A percentile compares a stretch with the other conserved stretches of the same genome.
Evolutionary conservation across 2,888 invertebrate species (phyloP).

Genomic region (Callinectes sapidus): DNA sequence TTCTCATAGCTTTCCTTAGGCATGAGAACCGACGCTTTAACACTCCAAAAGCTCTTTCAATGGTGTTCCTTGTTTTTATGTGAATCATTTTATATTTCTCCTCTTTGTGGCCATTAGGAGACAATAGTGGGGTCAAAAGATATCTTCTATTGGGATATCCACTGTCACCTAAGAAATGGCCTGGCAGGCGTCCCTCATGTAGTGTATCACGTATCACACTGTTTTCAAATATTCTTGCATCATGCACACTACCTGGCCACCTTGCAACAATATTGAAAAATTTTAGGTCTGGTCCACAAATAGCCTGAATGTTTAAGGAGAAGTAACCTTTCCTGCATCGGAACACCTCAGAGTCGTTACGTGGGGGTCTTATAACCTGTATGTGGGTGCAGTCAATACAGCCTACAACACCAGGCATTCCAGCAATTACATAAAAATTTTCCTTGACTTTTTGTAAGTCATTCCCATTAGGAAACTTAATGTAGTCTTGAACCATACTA

Average conservation of each 20-base stretch:
- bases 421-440: not conserved
- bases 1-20: not conserved
- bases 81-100: conserved; percentile 8
- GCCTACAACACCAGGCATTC: conserved; percentile 47
- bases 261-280: too few relatives aligned
- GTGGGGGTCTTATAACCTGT: not conserved
- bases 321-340: conserved; percentile 35
- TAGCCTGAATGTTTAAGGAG: too few relatives aligned
- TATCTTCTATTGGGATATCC: conserved; percentile 8
- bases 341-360: conserved; percentile 13
- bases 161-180: conserved; percentile 40
- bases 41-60: too few relatives aligned
- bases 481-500: not conserved
- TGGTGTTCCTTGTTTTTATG: conserved; percentile 8
- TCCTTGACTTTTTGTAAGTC: not conserved
- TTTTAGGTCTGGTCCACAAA: not conserved
- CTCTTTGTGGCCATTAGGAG: not conserved
- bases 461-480: conserved; percentile 1
- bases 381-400: conserved; percentile 40
- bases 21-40: conserved; percentile 22
- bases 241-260: conserved; percentile 33
- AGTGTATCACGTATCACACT: not conserved
- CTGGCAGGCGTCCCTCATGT: not conserved
- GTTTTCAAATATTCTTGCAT: not conserved
- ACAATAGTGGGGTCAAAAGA: conserved; percentile 29